Evolutionary conservation across 2,888 invertebrate species (phyloP).

Genomic region (Drosophila greeni): DNA sequence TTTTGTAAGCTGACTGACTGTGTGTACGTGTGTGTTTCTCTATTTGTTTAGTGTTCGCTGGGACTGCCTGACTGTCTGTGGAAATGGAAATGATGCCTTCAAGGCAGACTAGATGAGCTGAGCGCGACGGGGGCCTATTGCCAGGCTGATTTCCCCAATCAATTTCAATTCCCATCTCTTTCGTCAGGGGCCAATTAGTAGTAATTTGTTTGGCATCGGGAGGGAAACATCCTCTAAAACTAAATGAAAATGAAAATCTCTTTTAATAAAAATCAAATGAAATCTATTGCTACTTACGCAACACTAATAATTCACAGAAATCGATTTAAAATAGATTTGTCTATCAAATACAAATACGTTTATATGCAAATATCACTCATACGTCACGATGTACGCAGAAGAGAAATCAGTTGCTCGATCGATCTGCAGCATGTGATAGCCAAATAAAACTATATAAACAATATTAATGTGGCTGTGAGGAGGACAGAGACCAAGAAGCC

Average conservation of each 20-base stretch:
- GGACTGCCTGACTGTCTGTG: constrained; percentile 13
- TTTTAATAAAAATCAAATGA: constrained; percentile 35
- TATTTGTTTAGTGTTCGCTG: constrained; percentile 9
- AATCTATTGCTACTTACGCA: constrained; percentile 40
- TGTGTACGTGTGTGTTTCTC: not conserved
- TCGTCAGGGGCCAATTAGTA: constrained; percentile 42
- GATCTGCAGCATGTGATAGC: constrained; percentile 52
- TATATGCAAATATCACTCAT: constrained; percentile 42
- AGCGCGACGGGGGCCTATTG: constrained; percentile 5
- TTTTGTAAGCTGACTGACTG: constrained; percentile 12
- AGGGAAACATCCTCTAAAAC: constrained; percentile 11
- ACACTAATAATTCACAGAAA: constrained; percentile 39
- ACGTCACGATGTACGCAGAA: constrained; percentile 53
- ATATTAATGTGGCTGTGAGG: constrained; percentile 1
- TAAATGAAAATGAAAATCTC: constrained; percentile 9
- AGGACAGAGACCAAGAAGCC: constrained; percentile 5
- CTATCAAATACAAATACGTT: constrained; percentile 39
- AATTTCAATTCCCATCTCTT: constrained; percentile 30
- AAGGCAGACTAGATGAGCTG: constrained; percentile 27
- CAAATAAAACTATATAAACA: constrained; percentile 14
- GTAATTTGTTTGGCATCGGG: constrained; percentile 49
- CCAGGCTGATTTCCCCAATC: constrained; percentile 23
- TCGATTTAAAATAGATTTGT: constrained; percentile 64
- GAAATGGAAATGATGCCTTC: constrained; percentile 9
- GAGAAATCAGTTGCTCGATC: constrained; percentile 8